Evolutionary conservation across 2,797 vertebrate species (phyloP), one percentile per base, ranked within the genome.

Genomic region (Sebastes paucispinis): DNA sequence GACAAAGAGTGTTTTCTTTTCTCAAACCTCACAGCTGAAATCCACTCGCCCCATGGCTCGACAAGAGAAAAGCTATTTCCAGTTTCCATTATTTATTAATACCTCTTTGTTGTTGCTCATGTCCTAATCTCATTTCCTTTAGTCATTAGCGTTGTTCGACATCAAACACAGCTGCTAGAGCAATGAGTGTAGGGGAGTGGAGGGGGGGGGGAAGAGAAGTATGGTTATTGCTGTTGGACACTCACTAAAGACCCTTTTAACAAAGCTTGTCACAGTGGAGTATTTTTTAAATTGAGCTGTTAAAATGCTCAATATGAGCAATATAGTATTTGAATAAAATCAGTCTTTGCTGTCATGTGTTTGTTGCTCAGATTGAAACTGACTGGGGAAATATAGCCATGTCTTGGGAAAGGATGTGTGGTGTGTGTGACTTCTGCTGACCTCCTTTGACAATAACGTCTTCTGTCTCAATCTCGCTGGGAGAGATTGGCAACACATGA

Each of bases 71-170:
- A 88, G 82, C 88, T 80, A 87, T 90, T 92, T 93, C 80, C 76
- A 86, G 73, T 83, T 87, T 80, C 76, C 88, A 89, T 93, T 89
- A 90, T 90, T 92, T 90, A 91, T 91, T 91, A 92, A 93, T 87
- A 88, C 85, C 65, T 81, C 89, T 93, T 89, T 91, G 90, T 92
- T 91, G 88, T 88, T 90, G 79, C 88, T 88, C 82, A 79, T 77
- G 92, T 92, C 80, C 83, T 91, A 90, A 93, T 93, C 87, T 91
- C 85, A 91, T 94, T 94, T 93, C 91, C 91, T 93, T 88, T 88
- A 88, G 90, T 92, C 91, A 91, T 94, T 92, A 92, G 85, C 72
- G 77, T 90, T 91, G 89, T 92, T 89, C 63, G 63, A 92, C 92
- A 93, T 94, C 91, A 93, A 92, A 90, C 91, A 73, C 81, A 87